phyloP scores from a whole-genome alignment of 2,113 vertebrate species.

The Psophia crepitans region DNA sequence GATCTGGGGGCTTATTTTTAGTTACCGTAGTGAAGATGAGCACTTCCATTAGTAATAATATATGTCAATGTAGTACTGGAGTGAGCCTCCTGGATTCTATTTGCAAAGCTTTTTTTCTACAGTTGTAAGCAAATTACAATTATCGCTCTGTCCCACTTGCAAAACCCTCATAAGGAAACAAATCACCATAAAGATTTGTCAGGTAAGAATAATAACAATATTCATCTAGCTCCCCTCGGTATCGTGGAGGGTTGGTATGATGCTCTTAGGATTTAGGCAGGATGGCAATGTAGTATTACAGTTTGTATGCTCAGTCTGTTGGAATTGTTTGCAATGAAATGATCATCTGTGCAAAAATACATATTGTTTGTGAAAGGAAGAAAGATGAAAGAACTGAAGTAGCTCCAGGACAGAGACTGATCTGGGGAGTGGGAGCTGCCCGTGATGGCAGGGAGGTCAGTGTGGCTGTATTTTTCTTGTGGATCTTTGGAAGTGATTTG shows the following conservation, averaged over 20 bases:
- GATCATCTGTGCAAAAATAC: background rate
- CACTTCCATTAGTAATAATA: background rate
- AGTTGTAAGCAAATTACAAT: background rate
- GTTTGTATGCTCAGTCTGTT: background rate
- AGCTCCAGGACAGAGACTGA: background rate
- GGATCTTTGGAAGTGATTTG: background rate
- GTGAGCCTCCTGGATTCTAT: background rate
- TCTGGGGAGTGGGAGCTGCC: background rate
- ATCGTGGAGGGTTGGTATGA: background rate
- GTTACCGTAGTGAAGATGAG: background rate
- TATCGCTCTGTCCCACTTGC: background rate
- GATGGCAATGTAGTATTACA: background rate
- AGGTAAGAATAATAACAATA: background rate
- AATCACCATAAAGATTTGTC: background rate
- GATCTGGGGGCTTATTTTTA: background rate
- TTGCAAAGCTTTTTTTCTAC: background rate
- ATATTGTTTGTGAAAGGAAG: background rate
- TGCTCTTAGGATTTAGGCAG: background rate
- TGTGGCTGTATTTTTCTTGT: background rate
- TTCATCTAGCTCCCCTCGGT: background rate
- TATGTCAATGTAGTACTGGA: background rate
- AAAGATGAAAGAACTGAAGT: background rate
- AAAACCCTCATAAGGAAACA: background rate
- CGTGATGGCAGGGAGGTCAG: background rate
- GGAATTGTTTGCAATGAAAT: background rate